Evolutionary conservation across 2,113 vertebrate species (phyloP).

Genomic region (Phylloscopus whistleri): DNA sequence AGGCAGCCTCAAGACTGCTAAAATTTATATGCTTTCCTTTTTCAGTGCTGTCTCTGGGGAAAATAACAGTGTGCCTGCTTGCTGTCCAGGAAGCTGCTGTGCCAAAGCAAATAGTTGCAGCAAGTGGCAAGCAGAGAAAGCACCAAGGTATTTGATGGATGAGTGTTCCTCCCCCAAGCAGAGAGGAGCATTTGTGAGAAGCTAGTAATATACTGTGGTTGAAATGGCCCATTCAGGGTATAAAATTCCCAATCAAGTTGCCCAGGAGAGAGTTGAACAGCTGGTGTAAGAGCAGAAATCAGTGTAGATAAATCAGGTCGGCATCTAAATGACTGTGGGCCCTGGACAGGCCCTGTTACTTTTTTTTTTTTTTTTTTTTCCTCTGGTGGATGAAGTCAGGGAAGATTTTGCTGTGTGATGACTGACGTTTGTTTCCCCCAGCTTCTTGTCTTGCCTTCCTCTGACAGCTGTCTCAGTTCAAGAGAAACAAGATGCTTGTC

Average conservation of each 20-base stretch:
- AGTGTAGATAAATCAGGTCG: not conserved
- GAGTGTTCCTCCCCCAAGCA: not conserved
- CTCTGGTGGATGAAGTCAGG: not conserved
- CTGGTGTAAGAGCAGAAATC: not conserved
- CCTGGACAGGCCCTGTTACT: not conserved
- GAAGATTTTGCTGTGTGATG: not conserved
- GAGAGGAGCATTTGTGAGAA: not conserved
- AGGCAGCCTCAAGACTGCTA: not conserved
- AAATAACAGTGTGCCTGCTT: not conserved
- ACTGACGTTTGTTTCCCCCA: not conserved
- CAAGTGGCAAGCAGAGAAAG: not conserved
- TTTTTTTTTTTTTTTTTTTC: not conserved
- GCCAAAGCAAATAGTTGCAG: not conserved
- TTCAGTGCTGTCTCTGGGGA: not conserved
- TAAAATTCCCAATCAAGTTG: not conserved
- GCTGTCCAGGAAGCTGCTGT: not conserved
- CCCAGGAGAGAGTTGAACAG: not conserved
- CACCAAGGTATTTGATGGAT: constrained; percentile 7
- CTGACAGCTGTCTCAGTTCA: not conserved
- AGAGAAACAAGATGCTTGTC: not conserved
- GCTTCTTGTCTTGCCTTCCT: not conserved
- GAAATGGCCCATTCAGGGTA: not conserved
- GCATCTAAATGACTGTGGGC: not conserved
- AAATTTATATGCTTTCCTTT: not conserved
- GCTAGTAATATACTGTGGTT: not conserved